Evolutionary conservation across 2,797 vertebrate species (phyloP), one percentile per base, ranked within the genome.

Genomic region (Onychomys torridus): DNA sequence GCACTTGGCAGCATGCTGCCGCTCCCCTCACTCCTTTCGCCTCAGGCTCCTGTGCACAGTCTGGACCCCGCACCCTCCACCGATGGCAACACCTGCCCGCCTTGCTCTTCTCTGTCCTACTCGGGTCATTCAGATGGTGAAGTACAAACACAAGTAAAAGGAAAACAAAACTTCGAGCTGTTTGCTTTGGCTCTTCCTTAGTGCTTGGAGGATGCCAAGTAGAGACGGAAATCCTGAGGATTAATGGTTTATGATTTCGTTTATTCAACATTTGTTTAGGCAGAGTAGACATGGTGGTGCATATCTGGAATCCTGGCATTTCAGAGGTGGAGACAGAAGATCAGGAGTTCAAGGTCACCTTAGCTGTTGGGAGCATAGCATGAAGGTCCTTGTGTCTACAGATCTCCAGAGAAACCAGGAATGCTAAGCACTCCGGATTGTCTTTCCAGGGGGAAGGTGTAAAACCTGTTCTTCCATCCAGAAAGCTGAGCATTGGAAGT

Each of bases 251-350:
- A 57, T 93, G 49, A 91, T 91, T 97, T 86, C 94, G 2, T 76
- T 95, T 87, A 43, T 94, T 95, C 89, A 96, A 97, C 91, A 40
- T 73, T 55, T 32, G 7, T 21, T 43, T 37, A 32, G 85, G 67
- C 37, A 34, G 69, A 76, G 29, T 61, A 19, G 55, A 37, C 29
- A 0, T 3, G 55, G n/a, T 40, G 14, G 52, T 21, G 11, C 55
- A 43, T 29, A 23, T 37, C 40, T 14, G 29, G 57, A 61, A 76
- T 23, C 55, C 27, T 55, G 76, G 71, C 10, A 5, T 17, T 89
- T 61, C 71, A 43, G 87, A 76, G 71, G 52, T 40, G 6, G 27
- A 23, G 37, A 27, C 52, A 19, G 67, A 21, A 43, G 52, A 27
- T 59, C 52, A 61, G 52, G 71, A 89, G 55, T 63, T 63, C 73